Base-by-base conservation (phyloP, 2,113 vertebrate genomes). In the Rafetus swinhoei region DNA sequence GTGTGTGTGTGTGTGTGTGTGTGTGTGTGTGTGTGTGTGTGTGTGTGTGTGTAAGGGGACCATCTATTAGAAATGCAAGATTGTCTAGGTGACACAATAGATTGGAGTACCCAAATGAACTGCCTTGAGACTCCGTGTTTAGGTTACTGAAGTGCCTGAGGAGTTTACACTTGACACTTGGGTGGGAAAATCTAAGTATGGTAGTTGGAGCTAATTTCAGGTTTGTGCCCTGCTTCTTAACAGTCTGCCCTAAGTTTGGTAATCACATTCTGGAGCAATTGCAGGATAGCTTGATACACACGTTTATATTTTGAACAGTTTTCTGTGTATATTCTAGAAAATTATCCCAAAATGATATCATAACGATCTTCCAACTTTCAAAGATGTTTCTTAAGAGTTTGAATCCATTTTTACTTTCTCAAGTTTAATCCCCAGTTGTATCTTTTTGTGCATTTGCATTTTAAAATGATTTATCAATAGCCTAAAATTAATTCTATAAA, bases 391-490 rank as follows among this genome's bases (percentile, higher is more conserved):
- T 62, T 82, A 79, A 60, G 62, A 90, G 21, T 22, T 94, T 24
- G 35, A 79, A 85, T 95, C 92, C 0, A 77, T 91, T 93, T 93
- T 86, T 14, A 89, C 93, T 93, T 94, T 92, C 82, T 89, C 53
- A 79, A 62, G 0, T 91, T 92, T 90, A 90, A 56, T 92, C n/a
- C 39, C 45, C 7, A 89, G 15, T 35, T 22, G 56, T 4, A 89
- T 1, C 0, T 0, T 94, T 95, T 65, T 87, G 84, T 90, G 82
- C 4, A 32, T 90, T 72, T 50, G 29, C 29, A 89, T 91, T 90
- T 96, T 94, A 74, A 27, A 95, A 91, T 90, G 87, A 86, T 79
- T 92, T 84, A 84, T 50, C 45, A 84, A 79, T 91, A 90, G 56
- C 55, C 22, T 85, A 79, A 92, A 96, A 52, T 35, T 92, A 88